A percentile compares a stretch with the other conserved stretches of the same genome.
Conservation (phyloP, 2,113 vertebrate genomes). For the Salminus brasiliensis region DNA sequence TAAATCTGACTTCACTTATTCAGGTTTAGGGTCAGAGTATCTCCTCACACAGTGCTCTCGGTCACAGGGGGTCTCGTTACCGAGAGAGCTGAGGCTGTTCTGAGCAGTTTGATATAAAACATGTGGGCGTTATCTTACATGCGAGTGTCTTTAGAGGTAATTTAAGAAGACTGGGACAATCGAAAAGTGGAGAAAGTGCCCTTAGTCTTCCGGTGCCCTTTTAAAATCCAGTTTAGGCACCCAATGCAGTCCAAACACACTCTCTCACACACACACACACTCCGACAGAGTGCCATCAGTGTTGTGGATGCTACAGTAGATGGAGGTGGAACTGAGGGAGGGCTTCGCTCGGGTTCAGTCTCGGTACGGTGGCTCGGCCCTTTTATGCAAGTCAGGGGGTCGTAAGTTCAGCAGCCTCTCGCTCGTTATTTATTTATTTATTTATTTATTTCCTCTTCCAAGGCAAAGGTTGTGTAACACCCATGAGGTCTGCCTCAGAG, state of each 20-base stretch:
- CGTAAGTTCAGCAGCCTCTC: slow-evolving; percentile 18
- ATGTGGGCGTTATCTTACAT: no score
- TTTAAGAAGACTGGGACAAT: no score
- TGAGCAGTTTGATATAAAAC: no score
- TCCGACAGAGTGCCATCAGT: background rate
- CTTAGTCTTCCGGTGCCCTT: no score
- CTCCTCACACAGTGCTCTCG: no score
- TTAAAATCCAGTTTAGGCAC: background rate
- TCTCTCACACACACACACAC: background rate
- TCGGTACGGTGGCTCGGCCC: background rate
- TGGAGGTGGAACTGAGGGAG: background rate
- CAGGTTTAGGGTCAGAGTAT: no score
- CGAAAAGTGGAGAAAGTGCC: no score
- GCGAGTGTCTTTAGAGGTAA: no score
- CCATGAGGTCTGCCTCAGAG: background rate
- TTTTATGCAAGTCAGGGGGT: slow-evolving; percentile 33
- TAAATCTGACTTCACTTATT: no score
- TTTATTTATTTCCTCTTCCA: background rate
- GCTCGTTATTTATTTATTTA: slow-evolving; percentile 34
- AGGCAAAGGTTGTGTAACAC: slow-evolving; percentile 21
- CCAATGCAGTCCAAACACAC: background rate
- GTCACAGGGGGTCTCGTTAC: no score
- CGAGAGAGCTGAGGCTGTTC: no score
- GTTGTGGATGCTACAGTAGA: slow-evolving; percentile 7
- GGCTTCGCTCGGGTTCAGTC: slow-evolving; percentile 26